These are phyloP conservation scores for Orthosia cruda DNA, from an alignment of 2,888 invertebrate genomes.

Conservation along the genomic window DNA sequence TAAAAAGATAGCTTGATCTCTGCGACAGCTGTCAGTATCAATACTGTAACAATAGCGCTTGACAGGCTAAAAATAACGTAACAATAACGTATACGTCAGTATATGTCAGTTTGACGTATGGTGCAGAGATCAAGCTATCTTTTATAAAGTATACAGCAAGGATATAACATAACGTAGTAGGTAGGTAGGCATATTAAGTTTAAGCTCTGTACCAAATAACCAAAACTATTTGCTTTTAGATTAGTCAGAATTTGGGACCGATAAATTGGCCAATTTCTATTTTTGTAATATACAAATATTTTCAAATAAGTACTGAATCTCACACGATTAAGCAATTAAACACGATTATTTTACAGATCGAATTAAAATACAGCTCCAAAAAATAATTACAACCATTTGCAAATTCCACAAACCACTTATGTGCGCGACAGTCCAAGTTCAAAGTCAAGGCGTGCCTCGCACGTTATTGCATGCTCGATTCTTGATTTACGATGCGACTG, in stretches of 20 bases:
- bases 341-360: neutral
- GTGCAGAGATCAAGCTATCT: no score
- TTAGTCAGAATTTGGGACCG: neutral
- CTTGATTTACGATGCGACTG: constrained; percentile 81
- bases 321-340: no score
- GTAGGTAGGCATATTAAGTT: neutral
- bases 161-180: no score
- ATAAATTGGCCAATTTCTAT: neutral
- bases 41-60: no score
- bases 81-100: no score
- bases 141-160: no score
- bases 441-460: constrained; percentile 85
- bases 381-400: constrained; percentile 9
- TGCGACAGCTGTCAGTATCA: no score
- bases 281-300: no score
- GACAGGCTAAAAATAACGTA: no score
- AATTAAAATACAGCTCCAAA: neutral
- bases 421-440: constrained; percentile 79
- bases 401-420: constrained; percentile 67
- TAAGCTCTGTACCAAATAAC: neutral
- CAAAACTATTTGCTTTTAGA: neutral
- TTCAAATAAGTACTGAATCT: neutral
- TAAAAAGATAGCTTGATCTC: no score
- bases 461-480: constrained; percentile 74
- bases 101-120: no score